phyloP scores from a whole-genome alignment of 2,888 invertebrate genomes.

The Hoplodrina blanda region DNA sequence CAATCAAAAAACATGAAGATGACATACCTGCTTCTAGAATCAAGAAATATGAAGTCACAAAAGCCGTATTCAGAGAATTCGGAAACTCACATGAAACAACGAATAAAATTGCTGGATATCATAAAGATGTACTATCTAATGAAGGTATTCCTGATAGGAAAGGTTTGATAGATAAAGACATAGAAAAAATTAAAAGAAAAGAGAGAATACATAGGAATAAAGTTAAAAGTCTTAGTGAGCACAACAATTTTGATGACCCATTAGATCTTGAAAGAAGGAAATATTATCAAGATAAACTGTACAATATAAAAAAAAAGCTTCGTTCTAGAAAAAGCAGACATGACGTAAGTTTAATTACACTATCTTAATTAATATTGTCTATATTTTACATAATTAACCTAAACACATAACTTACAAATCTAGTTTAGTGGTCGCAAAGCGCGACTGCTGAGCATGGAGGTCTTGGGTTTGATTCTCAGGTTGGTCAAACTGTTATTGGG shows the following conservation, averaged over 20 bases:
- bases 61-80: constrained; percentile 13
- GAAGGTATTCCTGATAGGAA: constrained; percentile 16
- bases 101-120: constrained; percentile 30
- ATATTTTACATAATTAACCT: too few species aligned
- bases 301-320: constrained; percentile 74
- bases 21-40: constrained; percentile 19
- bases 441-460: too few species aligned
- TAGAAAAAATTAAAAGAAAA: constrained; percentile 43
- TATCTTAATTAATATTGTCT: too few species aligned
- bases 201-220: constrained; percentile 47
- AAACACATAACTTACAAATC: too few species aligned
- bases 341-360: constrained; percentile 59
- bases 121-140: constrained; percentile 28
- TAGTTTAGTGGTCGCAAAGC: too few species aligned
- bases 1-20: constrained; percentile 32
- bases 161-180: constrained; percentile 17
- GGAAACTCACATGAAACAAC: constrained; percentile 38
- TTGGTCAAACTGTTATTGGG: too few species aligned
- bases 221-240: constrained; percentile 43
- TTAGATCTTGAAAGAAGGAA: constrained; percentile 75
- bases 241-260: constrained; percentile 61
- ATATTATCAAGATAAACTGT: constrained; percentile 80
- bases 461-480: too few species aligned
- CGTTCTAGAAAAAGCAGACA: constrained; percentile 60
- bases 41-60: constrained; percentile 25